Evolutionary conservation across 2,888 invertebrate genomes (phyloP), one percentile per base, ranked within the genome.

Genomic region (Drosophila heteroneura): DNA sequence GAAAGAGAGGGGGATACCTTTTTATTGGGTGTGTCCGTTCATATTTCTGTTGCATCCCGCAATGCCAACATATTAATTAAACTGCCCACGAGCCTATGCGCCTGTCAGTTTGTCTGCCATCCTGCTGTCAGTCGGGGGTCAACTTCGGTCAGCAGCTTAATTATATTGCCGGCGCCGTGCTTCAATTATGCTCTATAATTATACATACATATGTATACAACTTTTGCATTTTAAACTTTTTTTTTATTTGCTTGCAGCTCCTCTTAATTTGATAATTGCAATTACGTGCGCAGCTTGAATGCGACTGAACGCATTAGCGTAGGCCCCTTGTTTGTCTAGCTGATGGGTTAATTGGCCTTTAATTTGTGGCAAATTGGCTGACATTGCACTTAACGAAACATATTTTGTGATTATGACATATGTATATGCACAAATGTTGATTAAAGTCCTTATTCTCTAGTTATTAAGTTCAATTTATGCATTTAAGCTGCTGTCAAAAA

Each of bases 211-310:
- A 16, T 44, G 32, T 64, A 32, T 22, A 14, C 6, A 30, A 49
- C 16, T 65, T 74, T 69, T 78, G 73, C 79, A 79, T 76, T 85
- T 67, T 52, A 10, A 67, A 62, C 32, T 58, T 62, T 59, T 53
- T 74, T 76, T 78, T 70, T 81, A 77, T 51, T 59, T 57, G 61
- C 41, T 6, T n/a, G 35, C 37, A 59, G 35, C 44, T 51, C 64
- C 54, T 49, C 59, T 76, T 89, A 88, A 91, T 89, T 91, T 86
- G 76, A 91, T 90, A 91, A 91, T 91, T 88, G 83, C 80, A 85
- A 67, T 76, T 76, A 74, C 75, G 68, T 64, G 82, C 65, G 76
- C 85, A 74, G 70, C 69, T 68, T 32, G 33, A 53, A 33, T 67
- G 65, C 58, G 53, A 49, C 53, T 64, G 26, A 35, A 30, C 54